Base-by-base conservation (phyloP, 2,888 invertebrate species). In the Fragum whitleyi region DNA sequence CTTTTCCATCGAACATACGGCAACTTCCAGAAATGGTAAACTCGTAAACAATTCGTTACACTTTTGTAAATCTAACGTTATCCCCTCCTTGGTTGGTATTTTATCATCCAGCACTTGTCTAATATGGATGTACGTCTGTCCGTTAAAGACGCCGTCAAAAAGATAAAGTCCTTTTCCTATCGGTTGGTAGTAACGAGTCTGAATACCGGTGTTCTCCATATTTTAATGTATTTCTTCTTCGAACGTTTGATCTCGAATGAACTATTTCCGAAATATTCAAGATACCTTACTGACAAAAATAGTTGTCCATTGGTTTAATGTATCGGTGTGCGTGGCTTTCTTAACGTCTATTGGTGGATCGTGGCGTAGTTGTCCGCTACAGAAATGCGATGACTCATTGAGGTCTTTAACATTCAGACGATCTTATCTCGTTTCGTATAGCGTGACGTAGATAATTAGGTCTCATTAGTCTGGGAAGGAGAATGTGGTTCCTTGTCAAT, bases 1-100 rank as follows among this genome's bases (percentile, higher is more conserved):
- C 14, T 28, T 9, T 59, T 73, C 68, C 67, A 77, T 32, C 32
- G n/a, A 9, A 72, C 11, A 3, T 0, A 77, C 77, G 65, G 71
- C 57, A n/a, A 29, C 51, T n/a, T 72, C 77, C 55, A 72, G n/a
- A 28, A 21, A 55, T 7, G 72, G 65, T 36, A 72, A 77, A 57
- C 71, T 77, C 29, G 29, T 32, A 47, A 67, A 77, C 21, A 77
- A 26, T 67, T 77, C 72, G 72, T 77, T 77, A 67, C 77, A 77
- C 47, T 72, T 72, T 21, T 67, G 77, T 42, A 77, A 57, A 23
- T 36, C 65, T 14, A 77, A 47, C 21, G 72, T 36, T 19, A 77
- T 77, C 5, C 72, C 77, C 28, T 77, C 59, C 26, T 67, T 67
- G 29, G 77, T 77, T 11, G 67, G 67, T 32, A 42, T 67, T 42